Evolutionary conservation across 2,888 invertebrate genomes (phyloP), one percentile per base, ranked within the genome.

Genomic region (Ornithoptera priamus): DNA sequence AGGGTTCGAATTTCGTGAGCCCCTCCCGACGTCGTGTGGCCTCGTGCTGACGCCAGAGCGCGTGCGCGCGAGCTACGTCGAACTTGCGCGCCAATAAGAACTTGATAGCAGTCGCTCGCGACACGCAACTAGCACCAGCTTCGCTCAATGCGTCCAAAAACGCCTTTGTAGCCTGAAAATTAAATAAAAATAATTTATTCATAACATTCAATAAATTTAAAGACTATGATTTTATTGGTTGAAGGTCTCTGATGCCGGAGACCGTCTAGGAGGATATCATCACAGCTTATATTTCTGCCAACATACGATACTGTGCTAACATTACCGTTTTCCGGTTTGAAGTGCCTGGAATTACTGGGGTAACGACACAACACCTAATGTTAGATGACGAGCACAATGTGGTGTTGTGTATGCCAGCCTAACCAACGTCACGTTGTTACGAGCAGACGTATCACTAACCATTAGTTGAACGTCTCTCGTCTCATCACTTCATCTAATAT

Each of bases 1-100:
- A 94, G 3, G 98, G 96, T 87, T 98, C 96, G 80, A 99, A 96
- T 80, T 95, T 94, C 74, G 94, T 95, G 73, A 99, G 94, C 66
- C 97, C 97, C 91, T 99, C 99, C 74, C 96, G 94, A 73, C 96
- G 94, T 74, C 99, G 94, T 63, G 97, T 98, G 68, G 96, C 95
- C 92, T 99, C 97, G 89, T 99, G 98, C 83, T 98, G 97, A 79
- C 97, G 95, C 90, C 97, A 99, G n/a, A 99, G 93, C 20, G 96
- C 95, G 67, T 98, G 94, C 70, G 99, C 98, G 77, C 99, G 94
- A 61, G 95, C 93, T 67, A 98, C 96, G 87, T 99, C 98, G 87
- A 99, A 99, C 93, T 99, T 99, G 76, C 99, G 95, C 75, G 99
- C 99, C 80, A 96, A 95, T 80, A 98, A 92, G 92, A 98, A 98